Base-by-base conservation (phyloP, 2,888 invertebrate genomes). In the Bedellia somnulentella region DNA sequence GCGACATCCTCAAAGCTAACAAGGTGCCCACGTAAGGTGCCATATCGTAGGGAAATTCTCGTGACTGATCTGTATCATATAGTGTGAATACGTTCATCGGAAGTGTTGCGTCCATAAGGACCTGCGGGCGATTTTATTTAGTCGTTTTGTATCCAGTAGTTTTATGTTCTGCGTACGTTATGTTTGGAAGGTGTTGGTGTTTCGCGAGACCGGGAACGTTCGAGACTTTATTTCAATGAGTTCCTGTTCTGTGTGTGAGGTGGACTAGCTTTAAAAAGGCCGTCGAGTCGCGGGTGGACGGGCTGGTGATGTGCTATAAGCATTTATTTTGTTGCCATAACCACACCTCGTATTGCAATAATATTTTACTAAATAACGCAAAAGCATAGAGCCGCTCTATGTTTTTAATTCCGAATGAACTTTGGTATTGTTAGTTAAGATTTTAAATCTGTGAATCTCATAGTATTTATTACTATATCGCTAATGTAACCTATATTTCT, bases 1-100 rank as follows among this genome's bases (percentile, higher is more conserved):
- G 81, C 49, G 87, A 87, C 76, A 81, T 87, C 47, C 80, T 87
- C 52, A 87, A 87, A 79, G 87, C 86, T 57, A 83, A 84, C 57
- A 87, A 87, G 76, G 86, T 86, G 62, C 85, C 85, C 45, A 85
- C 86, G 85, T 86, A 86, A 85, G 78, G 76, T 54, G 57, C 46
- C 41, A 47, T 49, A 43, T 39, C 46, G 44, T 25, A 15, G 26
- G 15, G 3, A 27, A 26, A 4, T 21, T 24, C 30, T 18, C 59
- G 55, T 67, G 73, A 75, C 73, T 75, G 73, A 71, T 61, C 63
- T 75, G 71, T 75, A 75, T 61, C 67, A 70, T 70, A 71, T 70
- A 73, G 73, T 71, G 73, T 71, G 71, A 71, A 56, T 53, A 53
- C 23, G 11, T 18, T 49, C 49, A 50, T 55, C 54, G 63, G 54